Evolutionary conservation across 2,113 vertebrate genomes (phyloP).

Genomic region (Catagonus wagneri): DNA sequence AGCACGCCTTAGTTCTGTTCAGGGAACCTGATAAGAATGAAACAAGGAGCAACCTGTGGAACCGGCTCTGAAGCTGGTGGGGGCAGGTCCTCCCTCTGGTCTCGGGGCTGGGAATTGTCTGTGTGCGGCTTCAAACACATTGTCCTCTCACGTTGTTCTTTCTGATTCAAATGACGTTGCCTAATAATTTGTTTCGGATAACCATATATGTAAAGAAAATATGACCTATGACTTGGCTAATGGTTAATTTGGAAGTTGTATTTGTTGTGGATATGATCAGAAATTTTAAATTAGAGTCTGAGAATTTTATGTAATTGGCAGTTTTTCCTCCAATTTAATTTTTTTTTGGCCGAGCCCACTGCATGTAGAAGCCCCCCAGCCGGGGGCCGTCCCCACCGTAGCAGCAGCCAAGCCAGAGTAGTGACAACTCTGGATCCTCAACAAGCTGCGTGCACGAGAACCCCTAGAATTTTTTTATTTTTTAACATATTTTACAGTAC

Average conservation of each 20-base stretch:
- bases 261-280: not conserved
- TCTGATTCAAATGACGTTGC: not conserved
- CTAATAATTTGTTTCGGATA: not conserved
- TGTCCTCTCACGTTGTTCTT: not conserved
- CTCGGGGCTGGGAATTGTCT: not conserved
- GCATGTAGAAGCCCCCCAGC: no score
- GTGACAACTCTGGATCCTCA: no score
- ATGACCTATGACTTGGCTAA: not conserved
- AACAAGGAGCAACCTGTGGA: not conserved
- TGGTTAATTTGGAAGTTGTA: not conserved
- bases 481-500: not conserved
- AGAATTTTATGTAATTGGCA: not conserved
- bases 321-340: not conserved
- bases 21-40: not conserved
- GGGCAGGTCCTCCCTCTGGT: not conserved
- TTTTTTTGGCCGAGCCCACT: no score
- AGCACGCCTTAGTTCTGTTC: accelerated
- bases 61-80: accelerated
- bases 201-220: not conserved
- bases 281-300: not conserved
- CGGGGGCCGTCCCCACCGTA: no score
- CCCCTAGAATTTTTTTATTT: not conserved
- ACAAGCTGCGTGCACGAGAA: no score
- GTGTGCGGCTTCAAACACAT: accelerated
- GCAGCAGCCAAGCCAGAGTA: no score